Evolutionary conservation across 2,113 vertebrate genomes (phyloP).

Genomic region (Damaliscus lunatus): DNA sequence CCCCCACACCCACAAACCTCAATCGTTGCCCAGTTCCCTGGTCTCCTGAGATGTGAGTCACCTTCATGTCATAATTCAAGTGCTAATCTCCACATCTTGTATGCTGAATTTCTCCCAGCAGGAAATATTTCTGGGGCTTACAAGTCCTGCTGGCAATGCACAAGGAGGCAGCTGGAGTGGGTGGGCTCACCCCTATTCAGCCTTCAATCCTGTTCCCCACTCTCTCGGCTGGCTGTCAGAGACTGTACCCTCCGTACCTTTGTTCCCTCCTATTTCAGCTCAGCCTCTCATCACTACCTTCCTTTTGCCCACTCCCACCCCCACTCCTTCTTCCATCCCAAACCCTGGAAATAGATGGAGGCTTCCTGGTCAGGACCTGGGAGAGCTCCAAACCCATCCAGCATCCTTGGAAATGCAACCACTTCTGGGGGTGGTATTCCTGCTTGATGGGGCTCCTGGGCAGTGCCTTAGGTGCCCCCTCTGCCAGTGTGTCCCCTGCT

Average conservation of each 20-base stretch:
- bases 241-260: background rate
- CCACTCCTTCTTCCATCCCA: background rate
- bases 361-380: background rate
- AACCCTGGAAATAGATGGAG: background rate
- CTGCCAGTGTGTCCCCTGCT: background rate
- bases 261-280: background rate
- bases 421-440: background rate
- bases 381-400: background rate
- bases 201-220: background rate
- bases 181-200: background rate
- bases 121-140: conserved; percentile 22
- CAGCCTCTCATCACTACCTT: background rate
- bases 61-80: conserved; percentile 57
- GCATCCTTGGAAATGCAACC: background rate
- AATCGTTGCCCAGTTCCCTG: background rate
- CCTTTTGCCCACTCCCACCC: background rate
- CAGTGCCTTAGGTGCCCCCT: background rate
- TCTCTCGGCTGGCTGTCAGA: background rate
- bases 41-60: conserved; percentile 39
- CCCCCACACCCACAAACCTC: background rate
- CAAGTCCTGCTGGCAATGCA: background rate
- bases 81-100: conserved; percentile 46
- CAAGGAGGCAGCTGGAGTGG: background rate
- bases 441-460: background rate
- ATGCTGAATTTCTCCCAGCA: conserved; percentile 46